These are phyloP conservation scores for Torymus aiolomorphi DNA, from an alignment of 2,888 invertebrate species.

Conservation along the genomic window DNA sequence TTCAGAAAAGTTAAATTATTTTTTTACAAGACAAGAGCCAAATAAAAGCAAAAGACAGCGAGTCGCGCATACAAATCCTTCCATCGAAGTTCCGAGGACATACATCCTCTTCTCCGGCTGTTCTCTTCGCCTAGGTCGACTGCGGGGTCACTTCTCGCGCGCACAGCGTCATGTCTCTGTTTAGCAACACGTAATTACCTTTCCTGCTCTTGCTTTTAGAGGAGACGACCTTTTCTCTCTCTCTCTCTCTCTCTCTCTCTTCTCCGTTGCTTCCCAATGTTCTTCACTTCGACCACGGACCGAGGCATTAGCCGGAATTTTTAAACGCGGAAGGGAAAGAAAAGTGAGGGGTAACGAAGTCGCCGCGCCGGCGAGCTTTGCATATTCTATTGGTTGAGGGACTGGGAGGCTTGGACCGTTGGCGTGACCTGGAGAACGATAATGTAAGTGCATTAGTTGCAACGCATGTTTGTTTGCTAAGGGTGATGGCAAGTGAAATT, in stretches of 20 bases:
- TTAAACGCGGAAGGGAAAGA: not conserved
- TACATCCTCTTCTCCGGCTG: not conserved
- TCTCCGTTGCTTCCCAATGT: not conserved
- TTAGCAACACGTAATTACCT: slow-evolving; percentile 70
- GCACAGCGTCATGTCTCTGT: slow-evolving; percentile 67
- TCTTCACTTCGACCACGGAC: not conserved
- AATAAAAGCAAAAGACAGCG: no score
- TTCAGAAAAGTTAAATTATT: no score
- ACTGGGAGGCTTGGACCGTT: slow-evolving; percentile 49
- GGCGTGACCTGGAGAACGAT: slow-evolving; percentile 69
- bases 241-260: not conserved
- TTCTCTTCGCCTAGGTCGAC: slow-evolving; percentile 57
- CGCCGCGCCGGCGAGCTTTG: slow-evolving; percentile 15
- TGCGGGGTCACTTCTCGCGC: slow-evolving; percentile 60
- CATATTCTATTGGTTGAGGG: slow-evolving; percentile 35
- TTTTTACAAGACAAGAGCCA: no score
- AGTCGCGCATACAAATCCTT: no score
- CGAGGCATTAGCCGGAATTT: slow-evolving; percentile 17
- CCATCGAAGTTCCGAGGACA: not conserved
- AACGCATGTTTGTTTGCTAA: no score
- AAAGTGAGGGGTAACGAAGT: slow-evolving; percentile 20
- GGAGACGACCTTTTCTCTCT: not conserved
- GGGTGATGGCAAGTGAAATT: no score
- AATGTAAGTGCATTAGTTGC: slow-evolving; percentile 54
- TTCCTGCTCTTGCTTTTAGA: not conserved